Evolutionary conservation across 2,113 vertebrate species (phyloP), one percentile per base, ranked within the genome.

Genomic region (Irena cyanogastra): DNA sequence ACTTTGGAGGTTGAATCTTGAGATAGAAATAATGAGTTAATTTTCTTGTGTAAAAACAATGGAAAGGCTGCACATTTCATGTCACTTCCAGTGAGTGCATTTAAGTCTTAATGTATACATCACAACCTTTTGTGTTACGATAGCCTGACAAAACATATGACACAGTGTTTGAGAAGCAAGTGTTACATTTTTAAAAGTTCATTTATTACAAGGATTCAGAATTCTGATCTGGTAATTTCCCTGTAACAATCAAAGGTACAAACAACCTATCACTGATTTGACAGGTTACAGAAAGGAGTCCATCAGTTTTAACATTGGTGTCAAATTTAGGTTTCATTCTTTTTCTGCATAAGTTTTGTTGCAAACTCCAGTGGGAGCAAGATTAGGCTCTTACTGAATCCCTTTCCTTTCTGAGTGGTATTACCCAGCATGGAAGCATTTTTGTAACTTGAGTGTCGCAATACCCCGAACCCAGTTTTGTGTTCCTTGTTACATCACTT

Each of bases 191-290:
- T 84, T 65, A 23, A 23, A 93, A 94, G 91, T 96, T 95, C 50
- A 50, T 57, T 83, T 97, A 72, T 94, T 95, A 31, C 28, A 42
- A 59, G 59, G 44, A 95, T 93, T 97, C 70, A 59, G 89, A 87
- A 91, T 95, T 96, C 75, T 94, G 86, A 94, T 92, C 82, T 75
- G 69, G 60, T 92, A 87, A 95, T 96, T 96, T 94, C 53, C n/a
- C 31, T 86, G 22, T 91, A 83, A 87, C 91, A 76, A 87, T 93
- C 89, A 79, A 41, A 89, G 81, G 56, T 93, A 79, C 83, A 95
- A 95, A 87, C 83, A 91, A 78, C 37, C 22, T 91, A 85, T 93
- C 74, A 89, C 54, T 89, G 35, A 74, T 83, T 95, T 95, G 93
- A 83, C 83, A 92, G 52, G 53, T 84, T 87, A 65, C 76, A 87